Evolutionary conservation across 2,888 invertebrate genomes (phyloP).

Genomic region (Cylloceria caligata): DNA sequence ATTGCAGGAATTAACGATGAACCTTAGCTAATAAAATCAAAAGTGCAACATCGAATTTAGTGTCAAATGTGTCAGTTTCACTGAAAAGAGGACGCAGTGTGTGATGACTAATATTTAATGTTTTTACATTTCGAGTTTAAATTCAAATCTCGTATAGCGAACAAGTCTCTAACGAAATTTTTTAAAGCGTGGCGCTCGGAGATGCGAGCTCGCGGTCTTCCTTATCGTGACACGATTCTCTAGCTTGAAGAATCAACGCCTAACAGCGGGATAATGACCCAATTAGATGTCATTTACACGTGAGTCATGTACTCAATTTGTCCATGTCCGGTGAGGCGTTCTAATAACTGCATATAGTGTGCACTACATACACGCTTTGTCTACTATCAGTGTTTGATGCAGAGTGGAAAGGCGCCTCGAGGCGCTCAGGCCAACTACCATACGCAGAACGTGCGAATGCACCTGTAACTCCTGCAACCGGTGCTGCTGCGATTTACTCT

Average conservation of each 20-base stretch:
- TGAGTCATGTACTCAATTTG: slow-evolving; percentile 80
- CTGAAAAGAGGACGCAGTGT: neutral
- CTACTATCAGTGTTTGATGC: slow-evolving; percentile 13
- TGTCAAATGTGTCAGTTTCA: neutral
- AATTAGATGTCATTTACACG: slow-evolving; percentile 82
- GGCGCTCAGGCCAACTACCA: neutral
- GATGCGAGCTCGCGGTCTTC: slow-evolving; percentile 48
- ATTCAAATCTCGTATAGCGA: neutral
- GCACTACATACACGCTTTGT: slow-evolving; percentile 59
- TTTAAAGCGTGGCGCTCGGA: slow-evolving; percentile 2
- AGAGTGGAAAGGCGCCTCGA: slow-evolving; percentile 24
- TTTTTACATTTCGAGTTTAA: neutral
- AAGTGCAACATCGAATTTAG: neutral
- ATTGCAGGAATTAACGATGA: too few species aligned
- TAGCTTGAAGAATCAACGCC: slow-evolving; percentile 68
- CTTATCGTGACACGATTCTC: slow-evolving; percentile 64
- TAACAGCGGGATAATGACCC: slow-evolving; percentile 78
- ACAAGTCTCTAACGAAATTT: slow-evolving; percentile 34
- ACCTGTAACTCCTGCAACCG: slow-evolving; percentile 1
- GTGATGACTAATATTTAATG: neutral
- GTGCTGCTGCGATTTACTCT: neutral
- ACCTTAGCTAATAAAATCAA: too few species aligned
- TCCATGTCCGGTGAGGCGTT: slow-evolving; percentile 78
- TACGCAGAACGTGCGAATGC: neutral
- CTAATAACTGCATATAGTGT: slow-evolving; percentile 72